A percentile compares a stretch with the other conserved stretches of the same genome.
Conservation (phyloP, 2,797 vertebrate species). For the Syngnathus rostellatus region DNA sequence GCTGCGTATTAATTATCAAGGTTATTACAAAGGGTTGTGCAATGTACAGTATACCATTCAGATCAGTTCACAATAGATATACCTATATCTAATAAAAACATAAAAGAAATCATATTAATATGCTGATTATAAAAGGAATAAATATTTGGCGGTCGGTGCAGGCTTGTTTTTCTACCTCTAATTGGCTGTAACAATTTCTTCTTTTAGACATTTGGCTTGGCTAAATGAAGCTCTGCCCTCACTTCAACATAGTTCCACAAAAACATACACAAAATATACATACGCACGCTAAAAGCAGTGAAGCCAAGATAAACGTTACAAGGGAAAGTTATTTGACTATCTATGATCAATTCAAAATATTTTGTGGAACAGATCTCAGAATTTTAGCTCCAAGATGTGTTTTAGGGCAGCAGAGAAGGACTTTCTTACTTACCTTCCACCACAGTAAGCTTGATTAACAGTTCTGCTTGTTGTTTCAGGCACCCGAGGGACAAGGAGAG, state of each 20-base stretch:
- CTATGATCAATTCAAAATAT: neutral
- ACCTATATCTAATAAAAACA: neutral
- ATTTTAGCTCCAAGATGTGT: neutral
- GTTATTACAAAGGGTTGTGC: neutral
- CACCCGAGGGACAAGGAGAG: conserved; percentile 40
- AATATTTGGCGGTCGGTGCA: too few species aligned
- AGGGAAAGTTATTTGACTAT: neutral
- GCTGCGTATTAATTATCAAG: too few species aligned
- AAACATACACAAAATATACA: neutral
- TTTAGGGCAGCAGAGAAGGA: neutral
- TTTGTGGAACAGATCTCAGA: neutral
- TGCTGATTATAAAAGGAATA: neutral
- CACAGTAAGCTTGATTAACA: neutral
- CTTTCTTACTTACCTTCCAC: neutral
- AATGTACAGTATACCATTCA: neutral
- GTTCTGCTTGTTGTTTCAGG: conserved; percentile 21
- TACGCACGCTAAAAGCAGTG: neutral
- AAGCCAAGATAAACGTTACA: neutral
- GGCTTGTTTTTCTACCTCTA: too few species aligned
- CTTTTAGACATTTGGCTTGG: too few species aligned
- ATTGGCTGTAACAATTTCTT: too few species aligned
- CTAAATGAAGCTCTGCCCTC: too few species aligned
- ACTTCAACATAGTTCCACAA: too few species aligned
- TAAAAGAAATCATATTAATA: neutral
- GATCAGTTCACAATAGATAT: too few species aligned